These are phyloP conservation scores for Pseudorasbora parva DNA, from an alignment of 2,113 vertebrate species.

Conservation along the genomic window DNA sequence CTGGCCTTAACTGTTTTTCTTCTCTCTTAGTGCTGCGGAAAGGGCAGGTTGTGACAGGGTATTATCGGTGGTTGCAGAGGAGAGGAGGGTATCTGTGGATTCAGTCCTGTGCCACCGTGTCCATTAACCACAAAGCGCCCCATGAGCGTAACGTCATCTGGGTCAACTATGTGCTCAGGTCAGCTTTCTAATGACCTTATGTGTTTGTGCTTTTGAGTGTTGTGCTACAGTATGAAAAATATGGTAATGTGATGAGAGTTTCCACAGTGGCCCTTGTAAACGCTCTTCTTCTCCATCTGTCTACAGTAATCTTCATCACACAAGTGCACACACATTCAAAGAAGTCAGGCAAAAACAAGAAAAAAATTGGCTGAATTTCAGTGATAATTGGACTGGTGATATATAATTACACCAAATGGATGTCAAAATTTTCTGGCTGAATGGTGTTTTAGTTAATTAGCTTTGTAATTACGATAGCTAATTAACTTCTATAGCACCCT, in stretches of 20 bases:
- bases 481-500: slow-evolving; percentile 80
- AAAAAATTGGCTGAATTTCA: slow-evolving; percentile 74
- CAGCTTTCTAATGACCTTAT: slow-evolving; percentile 47
- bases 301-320: slow-evolving; percentile 6
- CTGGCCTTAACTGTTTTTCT: neutral
- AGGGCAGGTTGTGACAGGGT: slow-evolving; percentile 87
- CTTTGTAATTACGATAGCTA: slow-evolving; percentile 85
- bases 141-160: slow-evolving; percentile 91
- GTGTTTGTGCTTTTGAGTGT: slow-evolving; percentile 36
- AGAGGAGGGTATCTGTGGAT: slow-evolving; percentile 89
- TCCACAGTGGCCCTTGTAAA: slow-evolving; percentile 17
- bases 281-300: slow-evolving; percentile 19
- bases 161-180: slow-evolving; percentile 93
- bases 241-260: slow-evolving; percentile 31
- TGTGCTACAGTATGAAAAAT: slow-evolving; percentile 33
- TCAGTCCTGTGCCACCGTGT: slow-evolving; percentile 88
- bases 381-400: slow-evolving; percentile 81
- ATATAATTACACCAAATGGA: slow-evolving; percentile 86
- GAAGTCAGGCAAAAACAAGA: slow-evolving; percentile 72
- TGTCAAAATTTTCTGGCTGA: slow-evolving; percentile 86
- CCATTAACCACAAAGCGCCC: slow-evolving; percentile 87
- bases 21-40: slow-evolving; percentile 84
- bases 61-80: slow-evolving; percentile 90
- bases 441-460: slow-evolving; percentile 89
- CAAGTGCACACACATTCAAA: slow-evolving; percentile 25